A percentile compares a stretch with the other conserved stretches of the same genome.
These are phyloP conservation scores for Coenonympha glycerion DNA, from an alignment of 2,888 invertebrate genomes.

Conservation along the genomic window DNA sequence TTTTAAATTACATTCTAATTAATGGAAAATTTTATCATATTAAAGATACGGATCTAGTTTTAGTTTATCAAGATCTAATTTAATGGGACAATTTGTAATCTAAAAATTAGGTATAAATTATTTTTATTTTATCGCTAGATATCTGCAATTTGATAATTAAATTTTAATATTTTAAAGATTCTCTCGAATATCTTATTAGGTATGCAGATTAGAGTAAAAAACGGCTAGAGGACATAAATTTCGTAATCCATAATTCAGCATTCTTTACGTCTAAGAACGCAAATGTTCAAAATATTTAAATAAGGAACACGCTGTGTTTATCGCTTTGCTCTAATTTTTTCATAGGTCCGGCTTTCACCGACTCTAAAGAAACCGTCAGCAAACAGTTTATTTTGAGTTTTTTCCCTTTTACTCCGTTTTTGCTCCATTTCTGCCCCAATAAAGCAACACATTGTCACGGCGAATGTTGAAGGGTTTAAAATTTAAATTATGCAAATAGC, in stretches of 20 bases:
- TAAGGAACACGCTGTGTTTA: conserved; percentile 23
- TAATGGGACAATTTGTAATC: too few relatives aligned
- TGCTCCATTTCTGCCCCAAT: conserved; percentile 42
- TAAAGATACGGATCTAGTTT: too few relatives aligned
- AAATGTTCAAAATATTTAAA: conserved; percentile 22
- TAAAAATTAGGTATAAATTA: too few relatives aligned
- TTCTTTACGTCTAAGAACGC: not conserved
- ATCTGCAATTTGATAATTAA: not conserved
- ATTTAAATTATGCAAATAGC: conserved; percentile 65
- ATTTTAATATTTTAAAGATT: not conserved
- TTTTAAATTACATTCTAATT: not conserved
- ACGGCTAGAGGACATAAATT: conserved; percentile 1
- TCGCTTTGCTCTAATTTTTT: conserved; percentile 29
- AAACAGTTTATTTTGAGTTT: conserved; percentile 51
- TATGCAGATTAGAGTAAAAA: not conserved
- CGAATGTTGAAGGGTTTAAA: conserved; percentile 54
- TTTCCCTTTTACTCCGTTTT: conserved; percentile 35
- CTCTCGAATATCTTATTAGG: not conserved
- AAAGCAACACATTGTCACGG: conserved; percentile 47
- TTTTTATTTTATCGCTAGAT: too few relatives aligned
- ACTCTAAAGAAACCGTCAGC: conserved; percentile 47
- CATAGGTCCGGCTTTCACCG: conserved; percentile 43
- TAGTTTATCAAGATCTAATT: too few relatives aligned
- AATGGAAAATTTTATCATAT: too few relatives aligned
- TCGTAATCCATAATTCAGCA: conserved; percentile 7